Conservation (phyloP, 2,113 vertebrate genomes). For the Xenopus borealis region DNA sequence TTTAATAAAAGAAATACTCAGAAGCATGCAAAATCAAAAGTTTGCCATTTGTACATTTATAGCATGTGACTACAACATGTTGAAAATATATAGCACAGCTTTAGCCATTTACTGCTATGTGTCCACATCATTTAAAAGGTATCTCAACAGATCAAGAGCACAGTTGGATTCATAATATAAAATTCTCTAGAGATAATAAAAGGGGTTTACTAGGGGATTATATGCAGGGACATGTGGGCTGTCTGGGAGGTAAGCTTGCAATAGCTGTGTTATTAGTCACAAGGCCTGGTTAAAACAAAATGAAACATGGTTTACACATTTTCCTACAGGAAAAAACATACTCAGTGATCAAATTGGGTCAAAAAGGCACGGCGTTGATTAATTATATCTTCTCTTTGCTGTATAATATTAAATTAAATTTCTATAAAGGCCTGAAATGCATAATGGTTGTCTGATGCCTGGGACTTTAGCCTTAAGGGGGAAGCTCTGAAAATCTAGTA, state of each 20-base stretch:
- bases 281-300: not conserved
- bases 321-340: too few relatives aligned
- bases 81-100: not conserved
- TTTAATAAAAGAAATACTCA: too few relatives aligned
- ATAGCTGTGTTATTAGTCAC: conserved; percentile 2
- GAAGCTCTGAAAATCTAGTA: too few relatives aligned
- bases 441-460: too few relatives aligned
- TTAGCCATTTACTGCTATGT: not conserved
- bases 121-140: conserved; percentile 1
- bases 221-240: not conserved
- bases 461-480: too few relatives aligned
- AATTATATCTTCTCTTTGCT: too few relatives aligned
- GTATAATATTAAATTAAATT: too few relatives aligned
- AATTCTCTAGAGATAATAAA: not conserved
- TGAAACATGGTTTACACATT: not conserved
- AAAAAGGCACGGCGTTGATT: too few relatives aligned
- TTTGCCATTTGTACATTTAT: not conserved
- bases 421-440: too few relatives aligned
- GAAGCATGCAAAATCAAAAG: not conserved
- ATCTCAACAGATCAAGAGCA: not conserved
- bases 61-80: not conserved
- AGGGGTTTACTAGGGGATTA: not conserved
- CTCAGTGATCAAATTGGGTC: too few relatives aligned
- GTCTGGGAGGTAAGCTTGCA: conserved; percentile 24
- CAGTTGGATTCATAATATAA: not conserved